These are phyloP conservation scores for Todiramphus chloris DNA, from an alignment of 2,113 vertebrate genomes.

Conservation along the genomic window DNA sequence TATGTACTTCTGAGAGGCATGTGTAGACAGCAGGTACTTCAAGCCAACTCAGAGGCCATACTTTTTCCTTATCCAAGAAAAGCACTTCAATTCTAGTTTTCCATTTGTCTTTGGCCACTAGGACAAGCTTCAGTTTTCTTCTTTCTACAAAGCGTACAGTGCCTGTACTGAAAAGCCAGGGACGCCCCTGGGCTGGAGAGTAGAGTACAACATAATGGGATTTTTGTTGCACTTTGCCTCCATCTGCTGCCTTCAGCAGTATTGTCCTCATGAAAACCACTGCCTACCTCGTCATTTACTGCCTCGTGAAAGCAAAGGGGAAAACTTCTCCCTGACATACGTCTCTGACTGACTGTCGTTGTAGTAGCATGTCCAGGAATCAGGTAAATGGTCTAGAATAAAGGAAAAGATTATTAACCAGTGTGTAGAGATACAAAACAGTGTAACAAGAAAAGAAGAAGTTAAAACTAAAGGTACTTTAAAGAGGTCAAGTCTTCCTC, in stretches of 20 bases:
- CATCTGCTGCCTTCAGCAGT: not conserved
- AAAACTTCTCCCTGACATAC: not conserved
- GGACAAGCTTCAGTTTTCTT: not conserved
- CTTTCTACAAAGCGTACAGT: not conserved
- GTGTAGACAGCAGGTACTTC: not conserved
- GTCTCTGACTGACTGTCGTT: not conserved
- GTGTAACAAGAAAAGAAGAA: not conserved
- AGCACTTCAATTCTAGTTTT: not conserved
- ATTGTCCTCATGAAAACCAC: not conserved
- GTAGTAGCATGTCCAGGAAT: not conserved
- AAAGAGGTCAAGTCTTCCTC: not conserved
- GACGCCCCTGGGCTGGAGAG: not conserved
- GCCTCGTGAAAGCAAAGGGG: not conserved
- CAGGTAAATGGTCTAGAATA: not conserved
- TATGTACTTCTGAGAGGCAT: not conserved
- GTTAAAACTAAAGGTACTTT: not conserved
- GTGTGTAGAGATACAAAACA: not conserved
- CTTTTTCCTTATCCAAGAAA: not conserved
- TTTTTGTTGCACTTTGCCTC: not conserved
- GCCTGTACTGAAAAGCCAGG: not conserved
- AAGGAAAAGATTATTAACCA: not conserved
- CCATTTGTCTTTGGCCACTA: not conserved
- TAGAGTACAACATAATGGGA: not conserved
- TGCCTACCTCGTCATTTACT: not conserved
- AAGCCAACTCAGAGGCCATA: not conserved